Conservation (phyloP, 2,113 vertebrate species). For the Hyperopisus bebe region DNA sequence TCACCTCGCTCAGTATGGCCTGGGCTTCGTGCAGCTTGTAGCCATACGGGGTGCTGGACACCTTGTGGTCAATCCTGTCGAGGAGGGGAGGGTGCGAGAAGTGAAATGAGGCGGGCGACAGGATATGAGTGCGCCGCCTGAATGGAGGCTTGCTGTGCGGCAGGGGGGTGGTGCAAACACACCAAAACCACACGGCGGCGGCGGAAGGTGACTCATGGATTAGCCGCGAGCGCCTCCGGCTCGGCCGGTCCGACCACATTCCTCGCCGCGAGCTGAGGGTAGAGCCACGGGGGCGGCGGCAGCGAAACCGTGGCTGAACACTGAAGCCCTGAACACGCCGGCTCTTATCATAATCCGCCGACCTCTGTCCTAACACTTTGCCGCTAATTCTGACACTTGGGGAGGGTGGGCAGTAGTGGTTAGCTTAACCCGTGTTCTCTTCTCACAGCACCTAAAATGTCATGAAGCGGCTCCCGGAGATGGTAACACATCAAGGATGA, state of each 20-base stretch:
- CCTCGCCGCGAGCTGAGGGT: slow-evolving; percentile 34
- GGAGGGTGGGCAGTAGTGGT: background rate
- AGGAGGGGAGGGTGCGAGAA: slow-evolving; percentile 32
- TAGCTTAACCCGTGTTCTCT: background rate
- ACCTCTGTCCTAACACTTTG: background rate
- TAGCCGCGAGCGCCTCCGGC: slow-evolving; percentile 43
- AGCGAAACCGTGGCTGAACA: background rate
- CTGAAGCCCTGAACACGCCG: background rate
- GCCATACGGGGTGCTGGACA: slow-evolving; percentile 75
- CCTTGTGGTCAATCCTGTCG: slow-evolving; percentile 87
- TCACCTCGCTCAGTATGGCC: slow-evolving; percentile 89
- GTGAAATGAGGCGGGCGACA: background rate
- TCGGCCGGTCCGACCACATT: slow-evolving; percentile 59
- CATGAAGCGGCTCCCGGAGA: background rate
- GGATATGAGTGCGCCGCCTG: background rate
- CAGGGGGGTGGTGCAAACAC: slow-evolving; percentile 2
- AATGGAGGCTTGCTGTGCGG: background rate
- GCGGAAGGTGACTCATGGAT: slow-evolving; percentile 29
- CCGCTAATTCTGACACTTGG: background rate
- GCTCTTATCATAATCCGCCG: background rate
- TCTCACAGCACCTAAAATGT: background rate
- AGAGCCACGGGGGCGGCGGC: background rate
- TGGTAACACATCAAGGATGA: background rate
- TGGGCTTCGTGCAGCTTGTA: slow-evolving; percentile 91
- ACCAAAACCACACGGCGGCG: background rate